Evolutionary conservation across 2,888 invertebrate genomes (phyloP), one percentile per base, ranked within the genome.

Genomic region (Bembecia ichneumoniformis): DNA sequence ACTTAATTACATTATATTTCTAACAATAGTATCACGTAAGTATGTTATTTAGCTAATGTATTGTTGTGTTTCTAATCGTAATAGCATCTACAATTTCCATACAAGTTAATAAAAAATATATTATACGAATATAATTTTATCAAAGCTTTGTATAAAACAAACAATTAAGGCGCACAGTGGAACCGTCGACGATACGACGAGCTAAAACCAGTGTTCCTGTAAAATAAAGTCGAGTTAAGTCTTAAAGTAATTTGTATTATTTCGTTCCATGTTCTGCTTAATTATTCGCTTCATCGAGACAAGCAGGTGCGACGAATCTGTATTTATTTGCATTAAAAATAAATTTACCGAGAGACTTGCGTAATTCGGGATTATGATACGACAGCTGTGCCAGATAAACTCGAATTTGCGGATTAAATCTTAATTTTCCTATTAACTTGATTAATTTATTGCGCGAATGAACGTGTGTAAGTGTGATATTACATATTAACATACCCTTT

Each of bases 261-360:
- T 79, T 77, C 75, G 75, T 77, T 78, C 69, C 74, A 76, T 77
- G 76, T 77, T 79, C 71, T 66, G 74, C 79, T 78, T 80, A 82
- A 82, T 82, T 81, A 81, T 79, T 72, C 77, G 74, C 70, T 71
- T 76, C 77, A 78, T 68, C 75, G 71, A 77, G 78, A 74, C 76
- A 66, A 74, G 73, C 82, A 82, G 82, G 82, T 82, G 83, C 77
- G 78, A 80, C 75, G 74, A 80, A 77, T 75, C 80, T 82, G 81
- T 82, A 82, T 82, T 82, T 82, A 81, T 82, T 82, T 82, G 82
- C 80, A 82, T 82, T 79, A 81, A 82, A 82, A 82, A 80, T 81
- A 81, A 75, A 82, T 81, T 82, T 71, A 66, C 69, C 66, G 63
- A 66, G 75, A 70, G 77, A 79, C 76, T 76, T 71, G 70, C 75